Evolutionary conservation across 1,140 invertebrate genomes (phyloP).

Genomic region (Aricia agestis): DNA sequence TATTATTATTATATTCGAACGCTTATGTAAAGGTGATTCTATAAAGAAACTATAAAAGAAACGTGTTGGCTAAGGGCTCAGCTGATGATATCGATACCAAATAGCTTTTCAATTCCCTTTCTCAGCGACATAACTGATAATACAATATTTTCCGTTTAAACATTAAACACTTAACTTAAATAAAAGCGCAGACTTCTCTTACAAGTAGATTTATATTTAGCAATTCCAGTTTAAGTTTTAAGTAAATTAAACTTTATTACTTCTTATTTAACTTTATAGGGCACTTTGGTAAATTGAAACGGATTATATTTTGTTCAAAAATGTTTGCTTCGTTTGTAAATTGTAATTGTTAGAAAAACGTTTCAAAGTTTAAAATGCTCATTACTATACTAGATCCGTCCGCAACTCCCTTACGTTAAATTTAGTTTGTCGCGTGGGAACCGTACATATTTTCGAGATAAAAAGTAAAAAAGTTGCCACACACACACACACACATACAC

Average conservation of each 20-base stretch:
- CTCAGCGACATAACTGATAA: neutral
- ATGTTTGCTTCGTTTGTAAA: too few species aligned
- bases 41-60: too few species aligned
- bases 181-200: neutral
- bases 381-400: too few species aligned
- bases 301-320: neutral
- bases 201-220: neutral
- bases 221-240: neutral
- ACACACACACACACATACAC: too few species aligned
- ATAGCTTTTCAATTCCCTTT: neutral
- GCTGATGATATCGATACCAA: neutral
- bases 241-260: conserved; percentile 1
- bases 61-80: neutral
- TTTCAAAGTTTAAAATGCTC: too few species aligned
- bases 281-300: neutral
- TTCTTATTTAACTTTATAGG: conserved; percentile 1
- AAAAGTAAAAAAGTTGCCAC: too few species aligned
- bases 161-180: neutral
- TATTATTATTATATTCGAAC: too few species aligned
- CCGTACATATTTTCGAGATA: too few species aligned
- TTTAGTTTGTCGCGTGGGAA: too few species aligned
- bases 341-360: too few species aligned
- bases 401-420: too few species aligned
- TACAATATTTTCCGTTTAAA: neutral
- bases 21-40: too few species aligned